Evolutionary conservation across 2,113 vertebrate species (phyloP), one percentile per base, ranked within the genome.

Genomic region (Stegastes partitus): DNA sequence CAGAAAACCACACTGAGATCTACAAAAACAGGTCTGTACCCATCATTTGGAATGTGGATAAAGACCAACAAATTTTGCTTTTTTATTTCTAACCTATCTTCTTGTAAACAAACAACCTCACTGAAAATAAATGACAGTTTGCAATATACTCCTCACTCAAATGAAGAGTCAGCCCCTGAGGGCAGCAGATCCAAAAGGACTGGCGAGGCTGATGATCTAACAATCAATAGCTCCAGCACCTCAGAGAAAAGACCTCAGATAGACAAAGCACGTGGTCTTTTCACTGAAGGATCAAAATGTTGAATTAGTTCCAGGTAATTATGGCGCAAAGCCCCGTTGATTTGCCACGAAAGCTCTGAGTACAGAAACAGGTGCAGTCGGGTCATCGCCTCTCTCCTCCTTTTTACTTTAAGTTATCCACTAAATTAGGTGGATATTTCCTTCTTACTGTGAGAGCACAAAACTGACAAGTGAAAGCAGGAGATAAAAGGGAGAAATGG

Each of bases 181-280:
- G 67, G 66, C 26, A 34, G 26, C 31, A 34, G 53, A n/a, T 59
- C 57, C 1, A 25, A 53, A 64, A 42, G 49, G 50, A 55, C 6
- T 69, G 34, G 37, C 49, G 31, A 34, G 39, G 12, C 2, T 4
- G 22, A 28, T 65, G 45, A 66, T 64, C 18, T 64, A 28, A 54
- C 11, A 58, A 87, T 81, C 55, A 85, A 75, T 74, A 39, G 18
- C n/a, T 66, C 1, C 1, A 18, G 42, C 10, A 59, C 19, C 19
- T 51, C 1, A 31, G 28, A 64, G 53, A 42, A 50, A 81, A 76
- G 2, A 3, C 16, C 55, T 56, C 22, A 19, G 19, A 34, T 28
- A 26, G 16, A 56, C 18, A 68, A 85, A 86, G 39, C 16, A 3
- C 0, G 2, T 19, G 45, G 2, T 55, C 25, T 58, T 73, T 69